phyloP scores from a whole-genome alignment of 2,797 vertebrate genomes.

The Jordanella pulchra region DNA sequence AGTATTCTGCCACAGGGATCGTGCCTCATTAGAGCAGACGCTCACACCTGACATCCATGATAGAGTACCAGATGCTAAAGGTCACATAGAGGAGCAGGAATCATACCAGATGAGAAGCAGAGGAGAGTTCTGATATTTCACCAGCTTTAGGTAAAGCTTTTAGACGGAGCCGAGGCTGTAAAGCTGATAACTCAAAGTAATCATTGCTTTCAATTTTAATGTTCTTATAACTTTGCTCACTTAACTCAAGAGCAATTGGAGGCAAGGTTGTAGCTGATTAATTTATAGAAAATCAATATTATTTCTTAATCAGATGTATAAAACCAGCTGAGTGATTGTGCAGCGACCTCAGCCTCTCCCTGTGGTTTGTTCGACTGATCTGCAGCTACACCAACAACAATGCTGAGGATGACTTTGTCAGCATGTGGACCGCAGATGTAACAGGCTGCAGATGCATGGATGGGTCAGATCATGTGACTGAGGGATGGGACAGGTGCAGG shows the following conservation, averaged over 20 bases:
- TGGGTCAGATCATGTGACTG: slow-evolving; percentile 40
- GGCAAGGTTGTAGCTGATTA: not conserved
- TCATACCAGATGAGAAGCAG: no score
- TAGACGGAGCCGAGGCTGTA: no score
- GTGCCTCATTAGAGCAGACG: no score
- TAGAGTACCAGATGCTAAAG: no score
- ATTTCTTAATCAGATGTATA: not conserved
- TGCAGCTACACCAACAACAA: slow-evolving; percentile 16
- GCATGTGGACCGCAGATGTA: slow-evolving; percentile 21
- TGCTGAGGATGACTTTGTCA: slow-evolving; percentile 28
- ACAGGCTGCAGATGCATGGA: slow-evolving; percentile 29
- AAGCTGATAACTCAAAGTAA: no score
- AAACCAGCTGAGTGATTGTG: not conserved
- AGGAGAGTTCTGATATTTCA: no score
- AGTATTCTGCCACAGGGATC: no score
- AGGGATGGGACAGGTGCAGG: slow-evolving; percentile 49
- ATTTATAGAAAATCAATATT: not conserved
- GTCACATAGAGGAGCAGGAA: no score
- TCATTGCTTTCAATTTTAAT: not conserved
- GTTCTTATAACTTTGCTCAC: not conserved
- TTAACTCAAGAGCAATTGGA: not conserved
- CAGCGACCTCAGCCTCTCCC: not conserved
- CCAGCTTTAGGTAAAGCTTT: no score
- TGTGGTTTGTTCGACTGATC: slow-evolving; percentile 5
- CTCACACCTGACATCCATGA: no score